Evolutionary conservation across 2,888 invertebrate species (phyloP), one percentile per base, ranked within the genome.

Genomic region (Calliphora vomitoria): DNA sequence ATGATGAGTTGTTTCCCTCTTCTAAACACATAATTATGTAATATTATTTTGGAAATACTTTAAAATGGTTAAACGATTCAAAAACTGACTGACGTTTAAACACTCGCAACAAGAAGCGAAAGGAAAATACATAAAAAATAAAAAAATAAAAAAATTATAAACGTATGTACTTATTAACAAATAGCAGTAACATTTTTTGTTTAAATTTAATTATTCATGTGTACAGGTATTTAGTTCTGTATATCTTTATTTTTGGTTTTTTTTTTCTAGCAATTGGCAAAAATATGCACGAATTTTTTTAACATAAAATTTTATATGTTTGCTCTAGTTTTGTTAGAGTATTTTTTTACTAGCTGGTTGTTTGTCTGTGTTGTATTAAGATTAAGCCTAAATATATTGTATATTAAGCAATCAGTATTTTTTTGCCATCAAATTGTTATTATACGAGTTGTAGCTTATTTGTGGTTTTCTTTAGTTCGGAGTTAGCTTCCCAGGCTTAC

Each of bases 241-340:
- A 50, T 50, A 50, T n/a, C n/a, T 50, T 44, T 44, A 44, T 44
- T 44, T 44, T 4, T 10, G 8, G 13, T n/a, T 10, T 64, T 55
- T 41, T 25, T 18, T 38, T 38, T 31, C 25, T 38, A 10, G 8
- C 50, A 60, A 53, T 41, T 69, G 58, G 44, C 58, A 74, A 13
- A 71, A 71, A 64, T 62, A 50, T 62, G 64, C 79, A 79, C 66
- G 78, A 84, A 53, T 80, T 79, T 83, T 68, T 18, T 8, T 31
- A 25, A 35, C 53, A 85, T 75, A 53, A 85, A 85, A 69, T 80
- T 80, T 80, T 75, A 85, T 80, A 75, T 47, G 35, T 68, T 84
- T 79, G 72, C 84, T 79, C 84, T 55, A 68, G 72, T 79, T 84
- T 66, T 58, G 44, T 55, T 75, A 68, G 25, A 25, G 31, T n/a